Evolutionary conservation across 2,888 invertebrate species (phyloP), one percentile per base, ranked within the genome.

Genomic region (Ecliptopera silaceata): DNA sequence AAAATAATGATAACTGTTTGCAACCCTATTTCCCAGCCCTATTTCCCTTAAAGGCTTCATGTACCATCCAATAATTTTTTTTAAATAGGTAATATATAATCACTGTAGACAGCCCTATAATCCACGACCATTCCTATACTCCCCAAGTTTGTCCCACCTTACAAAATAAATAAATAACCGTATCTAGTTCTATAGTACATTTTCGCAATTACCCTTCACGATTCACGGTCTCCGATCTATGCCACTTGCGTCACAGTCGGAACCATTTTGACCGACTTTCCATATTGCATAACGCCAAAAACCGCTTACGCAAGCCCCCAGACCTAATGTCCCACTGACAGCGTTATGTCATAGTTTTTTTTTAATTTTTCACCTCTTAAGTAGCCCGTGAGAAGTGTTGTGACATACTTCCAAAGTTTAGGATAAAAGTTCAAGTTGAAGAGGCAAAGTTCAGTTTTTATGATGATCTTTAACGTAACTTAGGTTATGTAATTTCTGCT

Each of bases 281-380:
- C 82, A 59, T 72, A 68, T 86, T 88, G 82, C 80, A 78, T 73
- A 88, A 88, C 71, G 65, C 81, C 80, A 73, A 84, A 85, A 79
- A 79, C 72, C 61, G 61, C 66, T 90, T 90, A 76, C 81, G 79
- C 77, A 90, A 90, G 68, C 77, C 86, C 77, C 78, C 65, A 86
- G 88, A 89, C 90, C 90, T 74, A 86, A 88, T 89, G 87, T 86
- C 86, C 88, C 82, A 90, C 79, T 86, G 79, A 80, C 26, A 64
- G 64, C 17, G 26, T 42, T 42, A 42, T 42, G 42, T 42, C 42
- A 42, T 42, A 42, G 22, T 42, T 39, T 17, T 38, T 70, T 66
- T 72, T 60, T 26, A 22, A 60, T 79, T 85, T 82, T 86, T 82
- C 43, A 41, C 44, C 55, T 45, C 36, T 32, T 17, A 88, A 87